Base-by-base conservation (phyloP, 2,113 vertebrate genomes). In the Ceyx cyanopectus region DNA sequence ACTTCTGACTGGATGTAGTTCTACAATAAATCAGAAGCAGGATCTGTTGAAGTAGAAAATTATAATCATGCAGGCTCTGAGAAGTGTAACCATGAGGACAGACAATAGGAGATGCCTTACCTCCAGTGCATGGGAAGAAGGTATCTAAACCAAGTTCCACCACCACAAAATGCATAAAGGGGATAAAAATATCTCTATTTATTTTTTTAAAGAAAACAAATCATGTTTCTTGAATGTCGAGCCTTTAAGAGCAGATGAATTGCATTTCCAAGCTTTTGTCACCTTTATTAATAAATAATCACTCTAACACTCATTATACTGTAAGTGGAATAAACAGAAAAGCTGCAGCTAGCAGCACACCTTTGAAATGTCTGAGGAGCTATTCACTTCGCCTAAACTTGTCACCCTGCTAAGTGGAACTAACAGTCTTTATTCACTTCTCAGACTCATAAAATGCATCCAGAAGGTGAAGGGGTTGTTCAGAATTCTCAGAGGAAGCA, bases 71-170 rank as follows among this genome's bases (percentile, higher is more conserved):
- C 6, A 69, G 29, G 30, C 32, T 85, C 54, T 51, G 50, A 51
- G 23, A 63, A 27, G 3, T 0, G 0, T 54, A 18, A 70, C 16
- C 5, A 4, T 0, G 1, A 85, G 51, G 9, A 63, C 65, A 65
- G n/a, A 61, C 16, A 68, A 53, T 2, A 81, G 30, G 22, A 46
- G 21, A 43, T 56, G 30, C 17, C 46, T 62, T 66, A 69, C 32
- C 46, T 79, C 30, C 63, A 54, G 4, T 4, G 20, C 19, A 89
- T 5, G 7, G 37, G 12, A 94, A 16, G 40, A 87, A 74, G 51
- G 40, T 15, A 90, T 34, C 16, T 86, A 84, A 90, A 89, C 24
- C 4, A 14, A 73, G 32, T 40, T 80, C 50, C 34, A 82, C 7
- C 56, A 83, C 56, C 18, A 50, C 6, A 40, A 48, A 77, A 73